A percentile compares a stretch with the other conserved stretches of the same genome.
These are phyloP conservation scores for Dryadula phaetusa DNA, from an alignment of 2,888 invertebrate species.

Conservation along the genomic window DNA sequence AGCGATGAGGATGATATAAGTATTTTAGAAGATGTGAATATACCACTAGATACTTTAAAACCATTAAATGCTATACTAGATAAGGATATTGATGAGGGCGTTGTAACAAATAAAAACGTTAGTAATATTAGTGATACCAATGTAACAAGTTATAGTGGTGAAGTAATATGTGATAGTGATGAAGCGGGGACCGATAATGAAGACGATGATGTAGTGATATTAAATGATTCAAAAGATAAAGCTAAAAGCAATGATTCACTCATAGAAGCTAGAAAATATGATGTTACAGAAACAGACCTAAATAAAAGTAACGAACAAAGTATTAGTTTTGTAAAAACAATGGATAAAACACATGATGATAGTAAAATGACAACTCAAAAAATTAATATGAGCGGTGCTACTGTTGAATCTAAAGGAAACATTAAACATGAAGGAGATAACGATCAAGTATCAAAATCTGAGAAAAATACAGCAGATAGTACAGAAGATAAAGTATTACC, in stretches of 20 bases:
- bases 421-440: not conserved
- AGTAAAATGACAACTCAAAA: not conserved
- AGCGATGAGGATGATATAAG: conserved; percentile 33
- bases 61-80: not conserved
- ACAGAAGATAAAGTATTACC: not conserved
- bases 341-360: not conserved
- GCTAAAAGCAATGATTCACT: no score
- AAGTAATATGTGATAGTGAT: conserved; percentile 8
- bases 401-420: conserved; percentile 12
- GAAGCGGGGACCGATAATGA: not conserved
- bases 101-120: not conserved
- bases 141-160: not conserved
- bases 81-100: not conserved
- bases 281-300: not conserved
- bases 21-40: conserved; percentile 37
- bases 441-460: not conserved
- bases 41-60: conserved; percentile 31
- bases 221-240: not conserved
- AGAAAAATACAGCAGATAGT: not conserved
- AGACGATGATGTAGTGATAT: not conserved
- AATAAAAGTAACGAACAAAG: not conserved
- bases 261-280: not conserved
- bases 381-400: not conserved
- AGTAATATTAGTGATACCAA: not conserved
- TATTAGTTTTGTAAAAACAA: not conserved